These are phyloP conservation scores for Hydropotes inermis DNA, from an alignment of 2,113 vertebrate genomes.

Conservation along the genomic window DNA sequence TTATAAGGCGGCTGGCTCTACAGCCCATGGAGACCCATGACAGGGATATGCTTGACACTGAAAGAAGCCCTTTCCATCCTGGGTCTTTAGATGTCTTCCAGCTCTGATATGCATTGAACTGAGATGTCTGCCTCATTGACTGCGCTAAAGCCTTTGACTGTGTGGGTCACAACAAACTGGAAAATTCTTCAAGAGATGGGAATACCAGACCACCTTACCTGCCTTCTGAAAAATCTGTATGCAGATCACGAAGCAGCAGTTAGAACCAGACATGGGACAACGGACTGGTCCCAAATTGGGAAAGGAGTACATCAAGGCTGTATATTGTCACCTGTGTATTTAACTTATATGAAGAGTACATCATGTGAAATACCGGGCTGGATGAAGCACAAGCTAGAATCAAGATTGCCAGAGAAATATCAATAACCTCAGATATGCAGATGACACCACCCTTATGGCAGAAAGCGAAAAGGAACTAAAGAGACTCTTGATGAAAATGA, in stretches of 20 bases:
- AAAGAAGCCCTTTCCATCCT: not conserved
- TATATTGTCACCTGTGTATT: not conserved
- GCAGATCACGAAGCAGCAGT: not conserved
- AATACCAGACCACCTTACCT: not conserved
- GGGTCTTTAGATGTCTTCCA: not conserved
- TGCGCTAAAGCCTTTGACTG: not conserved
- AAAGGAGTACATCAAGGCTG: not conserved
- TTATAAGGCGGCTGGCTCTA: not conserved
- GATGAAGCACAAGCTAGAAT: not conserved
- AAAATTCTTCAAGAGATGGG: not conserved
- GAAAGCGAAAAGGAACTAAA: not conserved
- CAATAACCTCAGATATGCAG: not conserved
- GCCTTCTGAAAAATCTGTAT: not conserved
- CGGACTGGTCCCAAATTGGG: not conserved
- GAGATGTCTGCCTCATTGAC: not conserved
- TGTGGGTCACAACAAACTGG: not conserved
- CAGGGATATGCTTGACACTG: not conserved
- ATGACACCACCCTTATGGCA: not conserved
- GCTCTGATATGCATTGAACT: not conserved
- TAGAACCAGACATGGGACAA: not conserved
- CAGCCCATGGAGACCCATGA: not conserved
- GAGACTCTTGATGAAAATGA: not conserved
- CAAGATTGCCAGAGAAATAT: not conserved
- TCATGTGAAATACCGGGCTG: not conserved
- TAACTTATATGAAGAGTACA: not conserved